Evolutionary conservation across 2,888 invertebrate genomes (phyloP).

Genomic region (Malachius bipustulatus): DNA sequence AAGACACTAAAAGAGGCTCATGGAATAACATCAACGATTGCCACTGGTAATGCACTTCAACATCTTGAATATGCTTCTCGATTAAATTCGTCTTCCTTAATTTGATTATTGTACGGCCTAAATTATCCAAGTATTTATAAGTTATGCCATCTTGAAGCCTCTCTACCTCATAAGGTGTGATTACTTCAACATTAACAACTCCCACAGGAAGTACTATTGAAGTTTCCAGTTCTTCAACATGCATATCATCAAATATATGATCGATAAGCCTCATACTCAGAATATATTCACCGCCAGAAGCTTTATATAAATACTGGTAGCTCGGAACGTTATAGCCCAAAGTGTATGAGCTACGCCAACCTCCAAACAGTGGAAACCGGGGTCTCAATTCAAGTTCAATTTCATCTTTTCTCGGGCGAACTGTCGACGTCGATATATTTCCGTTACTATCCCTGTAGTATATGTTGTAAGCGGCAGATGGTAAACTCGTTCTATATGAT

Average conservation of each 20-base stretch:
- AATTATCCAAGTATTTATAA: conserved; percentile 90
- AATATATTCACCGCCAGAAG: conserved; percentile 51
- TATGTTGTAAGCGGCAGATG: conserved; percentile 85
- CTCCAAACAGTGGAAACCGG: conserved; percentile 94
- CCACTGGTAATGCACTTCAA: conserved; percentile 82
- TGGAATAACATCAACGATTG: conserved; percentile 75
- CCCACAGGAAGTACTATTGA: conserved; percentile 93
- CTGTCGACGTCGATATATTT: conserved; percentile 95
- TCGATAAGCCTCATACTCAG: conserved; percentile 92
- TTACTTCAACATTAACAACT: conserved; percentile 65
- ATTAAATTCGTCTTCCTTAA: conserved; percentile 77
- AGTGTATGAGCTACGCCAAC: conserved; percentile 96
- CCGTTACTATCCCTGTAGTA: conserved; percentile 98
- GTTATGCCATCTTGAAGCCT: conserved; percentile 64
- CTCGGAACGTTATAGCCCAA: conserved; percentile 90
- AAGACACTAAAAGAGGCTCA: conserved; percentile 83
- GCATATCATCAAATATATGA: conserved; percentile 94
- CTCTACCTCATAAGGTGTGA: conserved; percentile 69
- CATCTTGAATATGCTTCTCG: conserved; percentile 92
- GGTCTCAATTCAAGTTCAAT: conserved; percentile 94
- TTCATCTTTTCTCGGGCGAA: conserved; percentile 76
- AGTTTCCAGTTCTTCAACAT: conserved; percentile 77
- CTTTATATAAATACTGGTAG: conserved; percentile 84
- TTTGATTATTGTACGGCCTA: conserved; percentile 80
- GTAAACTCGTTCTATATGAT: conserved; percentile 75